phyloP scores from a whole-genome alignment of 2,113 vertebrate species.

The Camelus bactrianus region DNA sequence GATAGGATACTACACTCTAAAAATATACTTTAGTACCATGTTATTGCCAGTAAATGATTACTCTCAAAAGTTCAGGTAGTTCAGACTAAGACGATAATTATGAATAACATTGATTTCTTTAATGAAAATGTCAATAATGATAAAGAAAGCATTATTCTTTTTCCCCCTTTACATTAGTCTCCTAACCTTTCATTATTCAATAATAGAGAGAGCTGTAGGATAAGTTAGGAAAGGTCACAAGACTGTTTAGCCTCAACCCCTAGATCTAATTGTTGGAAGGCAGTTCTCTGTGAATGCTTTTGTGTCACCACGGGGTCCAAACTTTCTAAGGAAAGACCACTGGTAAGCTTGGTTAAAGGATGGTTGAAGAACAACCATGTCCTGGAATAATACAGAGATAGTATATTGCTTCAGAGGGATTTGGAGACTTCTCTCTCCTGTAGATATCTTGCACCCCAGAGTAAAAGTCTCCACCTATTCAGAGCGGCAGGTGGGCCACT shows the following conservation, averaged over 20 bases:
- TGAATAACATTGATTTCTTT: constrained; percentile 1
- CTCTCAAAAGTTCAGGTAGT: neutral
- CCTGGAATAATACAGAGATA: neutral
- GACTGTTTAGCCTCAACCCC: neutral
- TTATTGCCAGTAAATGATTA: neutral
- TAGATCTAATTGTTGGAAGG: neutral
- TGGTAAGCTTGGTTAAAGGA: neutral
- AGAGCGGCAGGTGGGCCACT: neutral
- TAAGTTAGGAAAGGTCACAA: neutral
- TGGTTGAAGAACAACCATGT: neutral
- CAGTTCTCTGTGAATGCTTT: neutral
- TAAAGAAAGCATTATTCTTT: constrained; percentile 18
- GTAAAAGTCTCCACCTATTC: neutral
- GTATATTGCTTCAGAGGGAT: neutral
- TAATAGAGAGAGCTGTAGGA: neutral
- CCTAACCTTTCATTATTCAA: neutral
- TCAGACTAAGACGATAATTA: constrained; percentile 23
- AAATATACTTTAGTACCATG: neutral
- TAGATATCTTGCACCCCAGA: neutral
- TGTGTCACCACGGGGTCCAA: neutral
- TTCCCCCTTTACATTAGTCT: neutral
- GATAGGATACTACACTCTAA: neutral
- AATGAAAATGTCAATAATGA: neutral
- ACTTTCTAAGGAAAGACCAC: neutral
- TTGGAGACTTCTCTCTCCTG: neutral